Conservation (phyloP, 2,113 vertebrate species). For the Salminus brasiliensis region DNA sequence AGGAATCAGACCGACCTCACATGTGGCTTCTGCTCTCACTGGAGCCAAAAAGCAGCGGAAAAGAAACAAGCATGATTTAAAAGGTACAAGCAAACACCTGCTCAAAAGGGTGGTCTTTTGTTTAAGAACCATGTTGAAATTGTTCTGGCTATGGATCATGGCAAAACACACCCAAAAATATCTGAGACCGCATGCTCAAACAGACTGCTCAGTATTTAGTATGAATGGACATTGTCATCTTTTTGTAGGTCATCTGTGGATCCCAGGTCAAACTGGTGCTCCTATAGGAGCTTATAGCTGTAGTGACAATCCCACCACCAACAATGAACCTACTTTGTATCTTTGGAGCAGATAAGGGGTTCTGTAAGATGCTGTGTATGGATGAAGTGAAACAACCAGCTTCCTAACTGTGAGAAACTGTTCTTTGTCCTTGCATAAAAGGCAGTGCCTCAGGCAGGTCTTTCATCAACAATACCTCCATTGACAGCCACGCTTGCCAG, state of each 20-base stretch:
- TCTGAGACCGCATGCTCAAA: background rate
- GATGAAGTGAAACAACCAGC: slow-evolving; percentile 14
- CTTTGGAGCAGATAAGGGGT: background rate
- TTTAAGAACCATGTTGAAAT: background rate
- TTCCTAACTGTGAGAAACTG: background rate
- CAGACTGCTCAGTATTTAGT: background rate
- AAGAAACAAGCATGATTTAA: slow-evolving; percentile 2
- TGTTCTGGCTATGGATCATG: background rate
- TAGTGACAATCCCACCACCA: no score
- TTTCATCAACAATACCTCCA: slow-evolving; percentile 36
- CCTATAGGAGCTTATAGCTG: no score
- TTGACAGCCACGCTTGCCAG: slow-evolving; percentile 50
- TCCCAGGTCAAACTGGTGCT: no score
- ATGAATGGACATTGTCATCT: no score
- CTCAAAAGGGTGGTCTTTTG: background rate
- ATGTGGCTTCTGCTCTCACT: slow-evolving; percentile 30
- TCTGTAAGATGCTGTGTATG: background rate
- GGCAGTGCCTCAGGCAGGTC: background rate
- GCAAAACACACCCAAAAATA: background rate
- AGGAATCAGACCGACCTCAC: slow-evolving; percentile 24
- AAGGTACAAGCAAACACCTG: slow-evolving; percentile 14
- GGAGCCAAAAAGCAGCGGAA: background rate
- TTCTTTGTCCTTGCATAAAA: slow-evolving; percentile 4
- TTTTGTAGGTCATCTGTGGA: no score
- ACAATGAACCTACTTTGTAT: background rate